phyloP scores from a whole-genome alignment of 1,140 invertebrate species.

The Caligus rogercresseyi region DNA sequence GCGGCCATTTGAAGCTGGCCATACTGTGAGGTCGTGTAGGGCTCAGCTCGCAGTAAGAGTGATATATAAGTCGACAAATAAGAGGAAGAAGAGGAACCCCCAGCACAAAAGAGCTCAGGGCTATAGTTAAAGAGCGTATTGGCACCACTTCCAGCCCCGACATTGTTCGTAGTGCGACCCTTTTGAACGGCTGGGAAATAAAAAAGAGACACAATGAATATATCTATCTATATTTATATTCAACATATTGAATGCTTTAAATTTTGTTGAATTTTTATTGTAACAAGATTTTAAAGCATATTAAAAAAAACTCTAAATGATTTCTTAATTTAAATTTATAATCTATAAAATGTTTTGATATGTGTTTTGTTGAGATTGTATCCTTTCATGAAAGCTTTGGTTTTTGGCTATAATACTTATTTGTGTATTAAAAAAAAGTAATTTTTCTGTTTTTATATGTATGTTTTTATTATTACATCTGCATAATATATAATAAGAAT shows the following conservation, averaged over 20 bases:
- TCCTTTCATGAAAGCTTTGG: too few relatives aligned
- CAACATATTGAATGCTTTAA: neutral
- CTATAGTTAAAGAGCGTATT: constrained; percentile 11
- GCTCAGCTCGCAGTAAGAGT: constrained; percentile 77
- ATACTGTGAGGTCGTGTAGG: constrained; percentile 73
- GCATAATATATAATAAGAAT: too few relatives aligned
- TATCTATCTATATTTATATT: neutral
- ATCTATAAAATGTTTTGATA: too few relatives aligned
- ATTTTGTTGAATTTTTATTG: too few relatives aligned
- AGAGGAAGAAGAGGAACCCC: constrained; percentile 39
- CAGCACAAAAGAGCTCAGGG: constrained; percentile 8
- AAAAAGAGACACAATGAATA: neutral
- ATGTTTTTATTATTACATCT: too few relatives aligned
- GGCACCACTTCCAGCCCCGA: constrained; percentile 56
- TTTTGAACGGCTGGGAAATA: constrained; percentile 71
- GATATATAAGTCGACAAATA: constrained; percentile 93
- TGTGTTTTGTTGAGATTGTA: too few relatives aligned
- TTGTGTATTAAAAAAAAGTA: too few relatives aligned
- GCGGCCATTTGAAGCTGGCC: constrained; percentile 47
- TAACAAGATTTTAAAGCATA: too few relatives aligned
- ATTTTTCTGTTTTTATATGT: too few relatives aligned
- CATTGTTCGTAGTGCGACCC: constrained; percentile 80
- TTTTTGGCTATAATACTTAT: too few relatives aligned
- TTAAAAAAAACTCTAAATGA: too few relatives aligned
- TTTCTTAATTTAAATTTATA: too few relatives aligned